Base-by-base conservation (phyloP, 35 echinoderm and acorn worm species). In the Chiridota heheva region DNA sequence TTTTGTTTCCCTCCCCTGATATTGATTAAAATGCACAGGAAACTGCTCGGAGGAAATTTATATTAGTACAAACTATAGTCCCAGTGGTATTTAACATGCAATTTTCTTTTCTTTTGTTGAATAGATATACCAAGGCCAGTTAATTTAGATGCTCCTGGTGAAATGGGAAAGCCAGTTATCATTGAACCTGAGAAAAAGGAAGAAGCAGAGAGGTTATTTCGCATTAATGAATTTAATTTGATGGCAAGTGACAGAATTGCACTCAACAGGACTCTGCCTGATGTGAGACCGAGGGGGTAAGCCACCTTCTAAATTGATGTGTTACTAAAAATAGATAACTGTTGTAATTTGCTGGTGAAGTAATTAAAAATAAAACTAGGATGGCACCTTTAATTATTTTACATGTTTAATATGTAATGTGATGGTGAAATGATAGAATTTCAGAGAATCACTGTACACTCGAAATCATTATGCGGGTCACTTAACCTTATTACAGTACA, bases 211-310 rank as follows among this genome's bases (percentile, higher is more conserved):
- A 72, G 89, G 59, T 73, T 91, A 73, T 98, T 87, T 56, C 83
- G 67, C 51, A 98, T 98, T 60, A 98, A 98, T 75, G 95, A 98
- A 81, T 98, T 98, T 76, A 91, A 98, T 67, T 81, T 98, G 43
- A 92, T 98, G 95, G 95, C 95, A 16, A 98, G 89, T 58, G 95
- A 91, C 66, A 87, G 89, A 62, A 86, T 98, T 81, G 89, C 95
- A 64, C 57, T 92, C 33, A 98, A 98, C 44, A 78, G 95, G 55
- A 88, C 89, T 37, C 47, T 98, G 47, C 95, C 95, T 39, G 95
- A 98, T 71, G 95, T 98, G 34, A 69, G 95, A 46, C 95, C 95
- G 24, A 91, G 81, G 68, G 89, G 89, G 95, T 98, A 84, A 98
- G 95, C n/a, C n/a, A n/a, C n/a, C n/a, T n/a, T n/a, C n/a, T n/a